These are phyloP conservation scores for Coregonus sp. DNA, from an alignment of 2,797 vertebrate genomes.

Conservation along the genomic window DNA sequence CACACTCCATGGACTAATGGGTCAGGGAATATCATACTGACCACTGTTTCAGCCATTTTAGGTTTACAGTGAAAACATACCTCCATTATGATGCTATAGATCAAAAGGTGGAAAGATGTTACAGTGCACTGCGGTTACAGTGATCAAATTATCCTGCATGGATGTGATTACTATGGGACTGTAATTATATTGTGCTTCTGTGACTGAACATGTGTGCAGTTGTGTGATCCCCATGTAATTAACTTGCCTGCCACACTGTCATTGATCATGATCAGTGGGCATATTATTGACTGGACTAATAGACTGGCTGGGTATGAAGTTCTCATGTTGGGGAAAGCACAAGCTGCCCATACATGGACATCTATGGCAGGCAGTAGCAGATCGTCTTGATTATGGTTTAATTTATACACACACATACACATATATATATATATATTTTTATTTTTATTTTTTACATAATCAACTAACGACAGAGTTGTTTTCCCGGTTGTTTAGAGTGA, in stretches of 20 bases:
- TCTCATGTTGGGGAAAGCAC: background rate
- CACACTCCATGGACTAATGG: constrained; percentile 59
- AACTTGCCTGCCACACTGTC: constrained; percentile 15
- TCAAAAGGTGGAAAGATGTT: constrained; percentile 7
- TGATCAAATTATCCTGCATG: background rate
- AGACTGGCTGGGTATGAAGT: constrained; percentile 3
- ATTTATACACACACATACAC: too few relatives aligned
- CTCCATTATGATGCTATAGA: constrained; percentile 34
- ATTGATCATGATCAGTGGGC: background rate
- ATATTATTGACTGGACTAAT: constrained; percentile 10
- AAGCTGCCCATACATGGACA: background rate
- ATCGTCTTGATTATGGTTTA: background rate
- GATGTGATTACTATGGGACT: background rate
- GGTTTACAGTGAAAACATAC: constrained; percentile 51
- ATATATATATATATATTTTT: too few relatives aligned
- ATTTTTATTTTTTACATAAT: background rate
- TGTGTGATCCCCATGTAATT: constrained; percentile 35
- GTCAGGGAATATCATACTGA: background rate
- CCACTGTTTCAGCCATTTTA: background rate
- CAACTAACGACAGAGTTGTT: constrained; percentile 7
- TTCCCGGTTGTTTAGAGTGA: background rate
- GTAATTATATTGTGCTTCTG: background rate
- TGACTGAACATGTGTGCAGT: constrained; percentile 21
- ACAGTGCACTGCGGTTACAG: background rate
- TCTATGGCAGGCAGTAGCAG: background rate